These are phyloP conservation scores for Drosophila rufa DNA, from an alignment of 1,140 invertebrate genomes.

Conservation along the genomic window DNA sequence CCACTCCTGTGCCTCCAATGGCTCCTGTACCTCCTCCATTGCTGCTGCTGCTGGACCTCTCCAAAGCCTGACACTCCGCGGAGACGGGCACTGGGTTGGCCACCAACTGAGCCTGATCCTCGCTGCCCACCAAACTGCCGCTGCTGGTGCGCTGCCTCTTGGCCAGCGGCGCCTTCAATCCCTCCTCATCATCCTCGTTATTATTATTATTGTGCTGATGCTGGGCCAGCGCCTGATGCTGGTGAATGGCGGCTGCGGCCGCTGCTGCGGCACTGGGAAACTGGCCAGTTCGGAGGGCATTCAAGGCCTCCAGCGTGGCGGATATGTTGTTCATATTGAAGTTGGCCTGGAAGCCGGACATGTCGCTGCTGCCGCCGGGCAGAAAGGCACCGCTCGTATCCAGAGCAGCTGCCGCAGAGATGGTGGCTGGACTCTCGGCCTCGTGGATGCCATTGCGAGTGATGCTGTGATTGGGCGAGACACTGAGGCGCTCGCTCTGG, in stretches of 20 bases:
- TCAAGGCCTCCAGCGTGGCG: constrained; percentile 80
- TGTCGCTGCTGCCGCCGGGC: constrained; percentile 53
- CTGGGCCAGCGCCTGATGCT: constrained; percentile 73
- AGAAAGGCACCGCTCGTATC: constrained; percentile 62
- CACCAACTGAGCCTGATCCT: constrained; percentile 51
- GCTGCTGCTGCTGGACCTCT: constrained; percentile 52
- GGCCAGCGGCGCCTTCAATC: constrained; percentile 50
- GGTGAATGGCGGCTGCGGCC: constrained; percentile 76
- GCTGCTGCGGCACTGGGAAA: constrained; percentile 77
- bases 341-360: constrained; percentile 71
- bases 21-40: constrained; percentile 2
- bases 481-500: constrained; percentile 69
- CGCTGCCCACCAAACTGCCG: constrained; percentile 46
- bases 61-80: constrained; percentile 59
- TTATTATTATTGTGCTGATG: constrained; percentile 62
- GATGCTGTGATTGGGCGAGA: constrained; percentile 75
- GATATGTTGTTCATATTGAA: constrained; percentile 84
- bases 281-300: constrained; percentile 76
- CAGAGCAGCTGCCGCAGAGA: constrained; percentile 40
- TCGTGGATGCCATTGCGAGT: constrained; percentile 71
- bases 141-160: constrained; percentile 79
- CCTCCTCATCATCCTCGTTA: constrained; percentile 65
- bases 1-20: background rate
- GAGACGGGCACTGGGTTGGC: constrained; percentile 24
- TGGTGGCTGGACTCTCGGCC: constrained; percentile 64